Evolutionary conservation across 2,113 vertebrate species (phyloP).

Genomic region (Burhinus bistriatus): DNA sequence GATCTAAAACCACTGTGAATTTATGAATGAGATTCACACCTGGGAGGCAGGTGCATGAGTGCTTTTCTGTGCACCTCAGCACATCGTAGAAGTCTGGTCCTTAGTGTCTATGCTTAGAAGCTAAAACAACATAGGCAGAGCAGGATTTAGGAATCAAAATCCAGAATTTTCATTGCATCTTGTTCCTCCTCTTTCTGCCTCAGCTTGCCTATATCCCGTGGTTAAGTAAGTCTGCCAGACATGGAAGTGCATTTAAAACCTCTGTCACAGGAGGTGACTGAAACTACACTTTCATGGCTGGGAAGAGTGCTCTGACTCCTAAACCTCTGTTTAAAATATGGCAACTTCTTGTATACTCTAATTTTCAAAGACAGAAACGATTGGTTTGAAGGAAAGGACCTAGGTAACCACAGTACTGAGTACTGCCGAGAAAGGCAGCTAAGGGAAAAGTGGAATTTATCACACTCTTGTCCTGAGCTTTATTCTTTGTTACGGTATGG

Average conservation of each 20-base stretch:
- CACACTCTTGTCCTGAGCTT: neutral
- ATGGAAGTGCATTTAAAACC: neutral
- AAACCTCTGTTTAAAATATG: neutral
- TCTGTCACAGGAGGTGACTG: neutral
- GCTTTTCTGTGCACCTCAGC: neutral
- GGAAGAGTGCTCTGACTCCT: neutral
- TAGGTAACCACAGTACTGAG: neutral
- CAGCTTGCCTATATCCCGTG: neutral
- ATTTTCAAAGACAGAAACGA: neutral
- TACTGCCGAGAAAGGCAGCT: neutral
- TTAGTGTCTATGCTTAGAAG: neutral
- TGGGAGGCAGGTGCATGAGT: neutral
- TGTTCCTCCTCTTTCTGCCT: neutral
- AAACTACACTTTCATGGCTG: neutral
- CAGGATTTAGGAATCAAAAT: neutral
- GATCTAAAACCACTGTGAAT: neutral
- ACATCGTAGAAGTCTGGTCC: neutral
- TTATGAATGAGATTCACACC: neutral
- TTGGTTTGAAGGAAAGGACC: neutral
- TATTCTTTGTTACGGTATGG: rapidly evolving
- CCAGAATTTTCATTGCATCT: neutral
- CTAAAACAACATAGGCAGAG: neutral
- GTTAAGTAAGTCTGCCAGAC: neutral
- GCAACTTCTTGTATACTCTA: neutral
- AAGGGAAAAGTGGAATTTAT: neutral